Evolutionary conservation across 2,113 vertebrate genomes (phyloP), one percentile per base, ranked within the genome.

Genomic region (Lophotis ruficrista): DNA sequence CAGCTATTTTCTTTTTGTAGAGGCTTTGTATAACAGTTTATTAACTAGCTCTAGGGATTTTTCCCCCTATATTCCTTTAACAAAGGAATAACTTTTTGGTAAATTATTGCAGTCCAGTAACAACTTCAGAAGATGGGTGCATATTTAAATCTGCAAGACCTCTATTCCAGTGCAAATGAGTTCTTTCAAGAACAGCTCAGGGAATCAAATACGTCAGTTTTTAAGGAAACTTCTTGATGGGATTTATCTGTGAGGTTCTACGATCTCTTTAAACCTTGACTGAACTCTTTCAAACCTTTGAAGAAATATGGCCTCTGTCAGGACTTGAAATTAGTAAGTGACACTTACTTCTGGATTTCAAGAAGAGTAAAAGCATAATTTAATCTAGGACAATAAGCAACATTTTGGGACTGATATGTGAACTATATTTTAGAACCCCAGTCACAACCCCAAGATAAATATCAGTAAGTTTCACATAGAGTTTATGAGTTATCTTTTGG

Each of bases 211-310:
- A n/a, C 21, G 61, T 43, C 31, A 43, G 61, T 45, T 81, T 56
- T 62, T 56, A 69, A 45, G 27, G 19, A 61, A 65, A 4, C 19
- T 45, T 43, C 41, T 61, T 37, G 19, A 60, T n/a, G 45, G n/a
- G 23, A 60, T 61, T 7, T 20, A 87, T 24, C 12, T 58, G 24
- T 58, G 24, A n/a, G 27, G 17, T 60, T 93, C 35, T 33, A 6
- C 1, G 1, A 72, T 9, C 4, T 69, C 43, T 38, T 72, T 5
- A 28, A 60, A 80, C 0, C 2, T 7, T 31, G 64, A 73, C 9
- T 56, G 48, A 89, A 68, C 31, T 70, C 58, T 45, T 91, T 86
- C 56, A 80, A 38, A 47, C 17, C 48, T 62, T 77, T 53, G 50
- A 30, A 66, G 15, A 48, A 45, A 69, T 69, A 92, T 1, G 21